Percentiles rank a stretch among this genome's conserved stretches.
Conservation (phyloP, 2,888 invertebrate species). For the Tridacna crocea region DNA sequence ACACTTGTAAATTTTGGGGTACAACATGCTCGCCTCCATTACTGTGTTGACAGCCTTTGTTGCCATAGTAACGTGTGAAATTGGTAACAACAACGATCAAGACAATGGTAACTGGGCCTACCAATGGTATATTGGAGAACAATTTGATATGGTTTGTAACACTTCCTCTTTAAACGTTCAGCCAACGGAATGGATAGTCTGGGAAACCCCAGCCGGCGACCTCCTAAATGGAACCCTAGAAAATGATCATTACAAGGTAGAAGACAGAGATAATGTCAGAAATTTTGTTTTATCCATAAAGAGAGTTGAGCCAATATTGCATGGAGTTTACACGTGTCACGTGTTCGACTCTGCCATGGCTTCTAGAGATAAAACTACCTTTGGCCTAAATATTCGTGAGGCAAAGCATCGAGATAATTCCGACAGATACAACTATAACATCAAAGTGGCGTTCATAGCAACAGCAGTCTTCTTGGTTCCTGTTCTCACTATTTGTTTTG, state of each 20-base stretch:
- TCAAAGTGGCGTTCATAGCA: slow-evolving; percentile 65
- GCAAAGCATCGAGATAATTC: slow-evolving; percentile 34
- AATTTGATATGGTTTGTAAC: slow-evolving; percentile 53
- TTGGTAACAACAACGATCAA: slow-evolving; percentile 28
- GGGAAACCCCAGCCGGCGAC: slow-evolving; percentile 32
- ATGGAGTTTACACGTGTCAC: slow-evolving; percentile 67
- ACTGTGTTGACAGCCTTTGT: neutral
- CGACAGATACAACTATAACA: slow-evolving; percentile 62
- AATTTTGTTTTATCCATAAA: slow-evolving; percentile 53
- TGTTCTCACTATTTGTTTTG: slow-evolving; percentile 42
- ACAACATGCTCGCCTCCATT: neutral
- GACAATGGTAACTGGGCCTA: slow-evolving; percentile 53
- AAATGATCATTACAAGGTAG: slow-evolving; percentile 38
- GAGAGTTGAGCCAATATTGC: slow-evolving; percentile 48
- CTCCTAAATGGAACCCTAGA: neutral
- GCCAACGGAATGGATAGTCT: slow-evolving; percentile 31
- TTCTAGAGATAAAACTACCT: slow-evolving; percentile 16
- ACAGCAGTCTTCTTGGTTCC: slow-evolving; percentile 63
- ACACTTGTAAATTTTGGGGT: too few species aligned
- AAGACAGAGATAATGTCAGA: slow-evolving; percentile 31
- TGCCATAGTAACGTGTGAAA: slow-evolving; percentile 5
- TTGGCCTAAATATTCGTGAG: slow-evolving; percentile 59
- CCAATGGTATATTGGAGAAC: slow-evolving; percentile 53
- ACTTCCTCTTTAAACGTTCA: slow-evolving; percentile 33
- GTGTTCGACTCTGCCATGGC: slow-evolving; percentile 29